phyloP scores from a whole-genome alignment of 1,140 invertebrate species.

The Calliopsis andreniformis region DNA sequence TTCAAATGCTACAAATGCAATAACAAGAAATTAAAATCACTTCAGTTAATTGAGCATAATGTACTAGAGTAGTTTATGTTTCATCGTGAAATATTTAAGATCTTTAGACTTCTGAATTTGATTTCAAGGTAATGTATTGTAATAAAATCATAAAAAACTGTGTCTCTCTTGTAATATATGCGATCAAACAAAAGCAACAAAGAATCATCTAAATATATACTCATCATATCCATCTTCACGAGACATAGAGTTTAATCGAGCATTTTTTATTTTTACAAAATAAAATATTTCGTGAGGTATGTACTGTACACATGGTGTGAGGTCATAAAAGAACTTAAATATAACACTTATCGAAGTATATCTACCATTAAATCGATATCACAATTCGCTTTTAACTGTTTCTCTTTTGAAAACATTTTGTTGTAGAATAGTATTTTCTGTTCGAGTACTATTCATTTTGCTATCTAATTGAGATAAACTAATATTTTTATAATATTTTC shows the following conservation, averaged over 20 bases:
- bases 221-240: background rate
- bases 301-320: conserved; percentile 33
- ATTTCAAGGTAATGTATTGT: conserved; percentile 22
- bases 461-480: conserved; percentile 36
- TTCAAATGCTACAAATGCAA: background rate
- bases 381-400: conserved; percentile 69
- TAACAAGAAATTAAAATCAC: background rate
- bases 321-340: conserved; percentile 21
- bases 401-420: conserved; percentile 34
- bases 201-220: background rate
- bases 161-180: background rate
- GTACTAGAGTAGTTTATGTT: background rate
- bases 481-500: conserved; percentile 63
- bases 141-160: background rate
- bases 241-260: conserved; percentile 7
- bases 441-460: conserved; percentile 27
- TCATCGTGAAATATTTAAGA: background rate
- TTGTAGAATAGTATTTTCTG: background rate
- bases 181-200: background rate
- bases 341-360: conserved; percentile 12
- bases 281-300: conserved; percentile 42
- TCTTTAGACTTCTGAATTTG: background rate
- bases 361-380: conserved; percentile 61
- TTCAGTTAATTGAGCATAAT: background rate
- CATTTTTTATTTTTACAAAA: conserved; percentile 19